phyloP scores from a whole-genome alignment of 2,797 vertebrate genomes.

The Chelidonichthys spinosus region DNA sequence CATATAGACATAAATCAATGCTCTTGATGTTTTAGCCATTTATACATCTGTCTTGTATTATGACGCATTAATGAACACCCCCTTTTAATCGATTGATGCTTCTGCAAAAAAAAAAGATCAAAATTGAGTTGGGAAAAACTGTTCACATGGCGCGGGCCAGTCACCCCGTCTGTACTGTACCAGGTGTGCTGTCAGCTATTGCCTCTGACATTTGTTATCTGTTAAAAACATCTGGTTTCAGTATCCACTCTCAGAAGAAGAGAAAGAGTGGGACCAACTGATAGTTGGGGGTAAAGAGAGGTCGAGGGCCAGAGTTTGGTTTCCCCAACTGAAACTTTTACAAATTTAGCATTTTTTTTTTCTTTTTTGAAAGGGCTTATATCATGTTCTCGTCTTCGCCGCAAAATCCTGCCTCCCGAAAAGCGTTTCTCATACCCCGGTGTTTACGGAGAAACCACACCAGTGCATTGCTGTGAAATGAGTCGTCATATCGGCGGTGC shows the following conservation, averaged over 20 bases:
- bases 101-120: conserved; percentile 27
- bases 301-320: conserved; percentile 61
- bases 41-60: conserved; percentile 38
- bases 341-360: conserved; percentile 45
- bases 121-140: conserved; percentile 44
- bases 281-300: conserved; percentile 64
- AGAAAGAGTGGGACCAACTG: conserved; percentile 51
- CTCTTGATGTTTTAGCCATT: conserved; percentile 2
- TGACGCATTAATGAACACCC: conserved; percentile 10
- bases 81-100: conserved; percentile 29
- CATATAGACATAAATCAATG: neutral
- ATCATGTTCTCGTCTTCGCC: conserved; percentile 68
- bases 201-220: conserved; percentile 84
- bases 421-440: conserved; percentile 65
- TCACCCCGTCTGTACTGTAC: conserved; percentile 76
- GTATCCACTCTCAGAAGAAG: conserved; percentile 66
- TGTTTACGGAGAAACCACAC: conserved; percentile 73
- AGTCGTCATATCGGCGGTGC: conserved; percentile 69
- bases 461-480: conserved; percentile 73
- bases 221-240: conserved; percentile 85
- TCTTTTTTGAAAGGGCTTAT: conserved; percentile 47
- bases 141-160: conserved; percentile 52
- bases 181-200: conserved; percentile 81
- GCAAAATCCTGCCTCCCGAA: conserved; percentile 56
- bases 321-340: conserved; percentile 62